Conservation (phyloP, 2,888 invertebrate genomes). For the Trachelus iudaicus region DNA sequence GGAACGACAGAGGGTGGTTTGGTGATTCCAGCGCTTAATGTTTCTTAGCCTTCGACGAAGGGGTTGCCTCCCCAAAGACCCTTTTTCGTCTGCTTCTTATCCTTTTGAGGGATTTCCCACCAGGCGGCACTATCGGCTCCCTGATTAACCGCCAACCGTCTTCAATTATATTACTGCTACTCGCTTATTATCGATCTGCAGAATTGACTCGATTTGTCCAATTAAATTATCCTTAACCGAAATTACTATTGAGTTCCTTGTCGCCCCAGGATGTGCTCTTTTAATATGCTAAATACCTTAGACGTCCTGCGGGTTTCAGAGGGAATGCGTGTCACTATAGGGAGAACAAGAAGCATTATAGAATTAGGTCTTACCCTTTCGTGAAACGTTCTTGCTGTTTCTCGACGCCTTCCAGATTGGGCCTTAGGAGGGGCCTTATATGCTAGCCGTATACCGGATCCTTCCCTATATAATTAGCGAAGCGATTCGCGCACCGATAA, state of each 20-base stretch:
- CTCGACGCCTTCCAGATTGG: background rate
- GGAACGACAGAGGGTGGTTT: slow-evolving; percentile 7
- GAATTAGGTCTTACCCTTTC: background rate
- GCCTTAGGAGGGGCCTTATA: background rate
- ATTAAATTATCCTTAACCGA: slow-evolving; percentile 41
- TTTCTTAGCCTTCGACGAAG: background rate
- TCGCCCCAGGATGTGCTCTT: slow-evolving; percentile 32
- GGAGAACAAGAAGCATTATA: background rate
- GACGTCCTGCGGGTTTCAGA: background rate
- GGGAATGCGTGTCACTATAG: background rate
- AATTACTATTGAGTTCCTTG: slow-evolving; percentile 37
- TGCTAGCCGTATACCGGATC: background rate
- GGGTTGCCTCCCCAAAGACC: background rate
- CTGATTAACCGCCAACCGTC: slow-evolving; percentile 19
- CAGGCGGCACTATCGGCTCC: slow-evolving; percentile 6
- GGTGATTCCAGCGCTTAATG: background rate
- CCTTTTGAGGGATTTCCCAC: background rate
- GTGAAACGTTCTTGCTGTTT: background rate
- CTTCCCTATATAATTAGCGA: background rate
- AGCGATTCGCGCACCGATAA: slow-evolving; percentile 14
- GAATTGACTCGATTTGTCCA: slow-evolving; percentile 44
- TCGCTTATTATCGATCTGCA: slow-evolving; percentile 8
- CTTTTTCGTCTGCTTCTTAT: slow-evolving; percentile 9
- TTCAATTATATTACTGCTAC: slow-evolving; percentile 18
- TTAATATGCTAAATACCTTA: slow-evolving; percentile 54